Percentiles rank a stretch among this genome's conserved stretches.
These are phyloP conservation scores for Erebia epiphron DNA, from an alignment of 2,888 invertebrate species.

Conservation along the genomic window DNA sequence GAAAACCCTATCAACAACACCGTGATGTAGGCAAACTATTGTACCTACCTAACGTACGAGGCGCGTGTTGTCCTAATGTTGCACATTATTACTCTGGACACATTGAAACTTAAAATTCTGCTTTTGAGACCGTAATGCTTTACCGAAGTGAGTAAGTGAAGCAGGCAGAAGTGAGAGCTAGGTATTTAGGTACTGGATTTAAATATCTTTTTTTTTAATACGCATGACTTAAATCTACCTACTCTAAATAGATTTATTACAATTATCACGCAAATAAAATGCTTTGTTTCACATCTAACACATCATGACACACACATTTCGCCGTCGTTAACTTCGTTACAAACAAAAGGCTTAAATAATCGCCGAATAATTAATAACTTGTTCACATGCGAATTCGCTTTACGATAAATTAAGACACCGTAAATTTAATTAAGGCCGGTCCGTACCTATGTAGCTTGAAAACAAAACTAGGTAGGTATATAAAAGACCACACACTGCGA, in stretches of 20 bases:
- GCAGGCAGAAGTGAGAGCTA: too few relatives aligned
- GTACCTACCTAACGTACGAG: too few relatives aligned
- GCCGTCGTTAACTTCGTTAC: conserved; percentile 22
- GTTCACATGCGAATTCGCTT: conserved; percentile 36
- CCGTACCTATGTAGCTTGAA: conserved; percentile 27
- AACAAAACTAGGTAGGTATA: conserved; percentile 34
- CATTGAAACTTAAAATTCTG: too few relatives aligned
- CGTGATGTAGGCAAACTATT: too few relatives aligned
- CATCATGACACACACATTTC: conserved; percentile 19
- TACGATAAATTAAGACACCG: conserved; percentile 46
- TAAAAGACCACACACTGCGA: conserved; percentile 48
- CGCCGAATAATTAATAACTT: conserved; percentile 37
- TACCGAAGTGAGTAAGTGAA: neutral
- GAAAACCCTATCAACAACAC: too few relatives aligned
- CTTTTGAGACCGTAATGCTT: too few relatives aligned
- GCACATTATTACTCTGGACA: too few relatives aligned
- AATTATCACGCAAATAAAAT: conserved; percentile 22
- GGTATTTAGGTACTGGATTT: neutral
- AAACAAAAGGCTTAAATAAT: conserved; percentile 33
- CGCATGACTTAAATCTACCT: neutral
- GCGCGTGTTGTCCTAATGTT: too few relatives aligned
- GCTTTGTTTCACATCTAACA: conserved; percentile 27
- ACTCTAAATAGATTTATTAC: neutral
- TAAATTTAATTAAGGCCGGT: conserved; percentile 33
- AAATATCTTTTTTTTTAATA: too few relatives aligned